phyloP scores from a whole-genome alignment of 2,888 invertebrate genomes.

The Synergus gifuensis region DNA sequence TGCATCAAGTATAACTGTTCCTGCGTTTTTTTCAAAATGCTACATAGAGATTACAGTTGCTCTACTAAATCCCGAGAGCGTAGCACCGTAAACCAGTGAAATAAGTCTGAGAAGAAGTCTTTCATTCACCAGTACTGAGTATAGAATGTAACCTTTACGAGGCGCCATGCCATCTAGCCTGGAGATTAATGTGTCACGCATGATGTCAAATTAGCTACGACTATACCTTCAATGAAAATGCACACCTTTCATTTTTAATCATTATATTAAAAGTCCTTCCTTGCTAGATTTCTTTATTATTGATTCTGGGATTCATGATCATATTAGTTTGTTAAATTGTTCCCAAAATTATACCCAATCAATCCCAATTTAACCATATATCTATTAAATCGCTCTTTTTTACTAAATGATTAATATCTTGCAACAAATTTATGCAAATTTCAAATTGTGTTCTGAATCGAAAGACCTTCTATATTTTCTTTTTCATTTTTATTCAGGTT shows the following conservation, averaged over 20 bases:
- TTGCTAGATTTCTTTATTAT: too few relatives aligned
- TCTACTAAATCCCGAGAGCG: background rate
- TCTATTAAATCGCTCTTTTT: background rate
- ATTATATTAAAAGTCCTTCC: background rate
- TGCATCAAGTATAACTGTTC: background rate
- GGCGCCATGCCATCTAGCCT: background rate
- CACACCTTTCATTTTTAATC: background rate
- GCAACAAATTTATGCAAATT: background rate
- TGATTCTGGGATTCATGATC: too few relatives aligned
- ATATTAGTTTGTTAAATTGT: too few relatives aligned
- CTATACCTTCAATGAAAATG: background rate
- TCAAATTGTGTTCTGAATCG: background rate
- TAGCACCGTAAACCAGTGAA: background rate
- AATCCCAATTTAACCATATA: background rate
- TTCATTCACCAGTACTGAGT: background rate
- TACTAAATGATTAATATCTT: background rate
- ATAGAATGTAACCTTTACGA: background rate
- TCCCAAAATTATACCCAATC: too few relatives aligned
- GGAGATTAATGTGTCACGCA: background rate
- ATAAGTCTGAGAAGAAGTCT: background rate
- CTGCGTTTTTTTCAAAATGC: background rate
- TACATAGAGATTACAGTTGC: background rate
- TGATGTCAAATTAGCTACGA: background rate
- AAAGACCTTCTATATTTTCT: background rate
- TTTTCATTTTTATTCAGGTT: background rate